phyloP scores from a whole-genome alignment of 2,113 vertebrate species.

The Anguilla japonica region DNA sequence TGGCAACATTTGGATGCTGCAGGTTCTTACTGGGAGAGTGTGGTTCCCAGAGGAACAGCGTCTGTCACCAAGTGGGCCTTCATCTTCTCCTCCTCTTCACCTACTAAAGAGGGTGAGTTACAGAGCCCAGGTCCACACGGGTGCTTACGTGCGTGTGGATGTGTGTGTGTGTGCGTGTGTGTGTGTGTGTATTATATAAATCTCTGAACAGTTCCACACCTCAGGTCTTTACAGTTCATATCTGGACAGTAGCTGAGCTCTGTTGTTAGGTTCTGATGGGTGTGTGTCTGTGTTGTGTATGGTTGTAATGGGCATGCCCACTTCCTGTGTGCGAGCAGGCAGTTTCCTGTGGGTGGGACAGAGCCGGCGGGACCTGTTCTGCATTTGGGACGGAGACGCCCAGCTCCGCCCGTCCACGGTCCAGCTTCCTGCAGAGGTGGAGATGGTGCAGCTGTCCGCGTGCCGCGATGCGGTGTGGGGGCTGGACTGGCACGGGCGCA shows the following conservation, averaged over 20 bases:
- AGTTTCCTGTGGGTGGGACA: slow-evolving; percentile 92
- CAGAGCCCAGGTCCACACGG: neutral
- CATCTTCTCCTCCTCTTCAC: slow-evolving; percentile 81
- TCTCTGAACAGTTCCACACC: too few relatives aligned
- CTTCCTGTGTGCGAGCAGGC: slow-evolving; percentile 63
- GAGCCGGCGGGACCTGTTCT: slow-evolving; percentile 91
- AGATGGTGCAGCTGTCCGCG: slow-evolving; percentile 84
- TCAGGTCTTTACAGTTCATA: too few relatives aligned
- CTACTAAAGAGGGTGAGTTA: slow-evolving; percentile 79
- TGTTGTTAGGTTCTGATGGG: too few relatives aligned
- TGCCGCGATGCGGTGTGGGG: slow-evolving; percentile 92
- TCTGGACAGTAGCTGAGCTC: too few relatives aligned
- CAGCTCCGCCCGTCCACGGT: slow-evolving; percentile 86
- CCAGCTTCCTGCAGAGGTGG: slow-evolving; percentile 79
- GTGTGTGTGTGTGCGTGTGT: too few relatives aligned
- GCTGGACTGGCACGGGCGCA: slow-evolving; percentile 78
- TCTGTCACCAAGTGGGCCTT: slow-evolving; percentile 92
- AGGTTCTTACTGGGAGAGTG: slow-evolving; percentile 91
- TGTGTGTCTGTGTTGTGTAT: neutral
- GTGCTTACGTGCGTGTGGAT: too few relatives aligned
- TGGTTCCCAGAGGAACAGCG: slow-evolving; percentile 90
- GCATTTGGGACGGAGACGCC: slow-evolving; percentile 82
- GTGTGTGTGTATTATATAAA: too few relatives aligned
- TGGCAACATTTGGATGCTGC: neutral
- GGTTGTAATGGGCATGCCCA: slow-evolving; percentile 2